phyloP scores from a whole-genome alignment of 37 sponge, comb jelly and placozoan species.

The Beroe forskalii region DNA sequence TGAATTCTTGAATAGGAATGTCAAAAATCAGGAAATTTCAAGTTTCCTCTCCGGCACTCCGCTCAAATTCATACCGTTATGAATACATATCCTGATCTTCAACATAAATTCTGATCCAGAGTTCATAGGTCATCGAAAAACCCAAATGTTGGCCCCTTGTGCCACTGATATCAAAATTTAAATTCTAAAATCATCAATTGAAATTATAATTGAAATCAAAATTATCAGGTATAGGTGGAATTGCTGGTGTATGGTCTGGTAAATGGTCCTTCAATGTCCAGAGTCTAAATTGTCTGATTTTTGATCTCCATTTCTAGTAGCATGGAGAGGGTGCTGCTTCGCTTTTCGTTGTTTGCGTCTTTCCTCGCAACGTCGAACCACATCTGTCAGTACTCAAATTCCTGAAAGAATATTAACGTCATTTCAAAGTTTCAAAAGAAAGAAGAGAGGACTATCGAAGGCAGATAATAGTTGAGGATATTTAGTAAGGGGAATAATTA shows the following conservation, averaged over 20 bases:
- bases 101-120: no score
- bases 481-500: no score
- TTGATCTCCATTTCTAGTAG: slow-evolving; percentile 51
- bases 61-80: no score
- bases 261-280: slow-evolving; percentile 34
- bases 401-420: not conserved
- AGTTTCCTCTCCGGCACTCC: no score
- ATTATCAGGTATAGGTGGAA: slow-evolving; percentile 33
- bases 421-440: no score
- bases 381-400: not conserved
- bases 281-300: not conserved
- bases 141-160: no score
- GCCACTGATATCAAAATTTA: not conserved
- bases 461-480: no score
- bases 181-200: not conserved
- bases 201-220: slow-evolving; percentile 33
- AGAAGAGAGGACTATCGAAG: no score
- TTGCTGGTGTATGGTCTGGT: not conserved
- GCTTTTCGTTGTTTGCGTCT: not conserved
- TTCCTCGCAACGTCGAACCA: not conserved
- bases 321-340: not conserved
- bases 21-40: no score
- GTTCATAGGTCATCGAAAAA: no score
- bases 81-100: no score
- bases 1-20: no score